Percentiles rank a stretch among this genome's conserved stretches.
Evolutionary conservation across 2,797 vertebrate genomes (phyloP).

Genomic region (Hypotaenidia philippensis): DNA sequence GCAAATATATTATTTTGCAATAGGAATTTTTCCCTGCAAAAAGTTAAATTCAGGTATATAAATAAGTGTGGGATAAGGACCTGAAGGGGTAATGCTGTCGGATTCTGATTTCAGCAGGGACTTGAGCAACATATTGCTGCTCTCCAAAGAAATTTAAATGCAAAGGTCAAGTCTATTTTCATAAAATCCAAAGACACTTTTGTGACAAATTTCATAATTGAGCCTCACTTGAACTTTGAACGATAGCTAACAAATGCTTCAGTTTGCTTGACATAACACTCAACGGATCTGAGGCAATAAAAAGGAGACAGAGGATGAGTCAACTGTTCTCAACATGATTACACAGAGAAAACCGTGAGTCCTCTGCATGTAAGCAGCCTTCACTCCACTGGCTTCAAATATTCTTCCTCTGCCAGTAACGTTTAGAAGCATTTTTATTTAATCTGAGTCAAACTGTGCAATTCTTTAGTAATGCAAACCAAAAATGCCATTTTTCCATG

Average conservation of each 20-base stretch:
- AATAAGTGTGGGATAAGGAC: background rate
- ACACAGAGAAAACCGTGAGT: fast-evolving
- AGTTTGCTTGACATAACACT: background rate
- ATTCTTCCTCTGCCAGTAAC: background rate
- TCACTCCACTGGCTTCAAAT: background rate
- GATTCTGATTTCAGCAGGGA: background rate
- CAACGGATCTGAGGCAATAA: background rate
- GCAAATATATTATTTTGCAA: background rate
- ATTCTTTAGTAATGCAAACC: conserved; percentile 7
- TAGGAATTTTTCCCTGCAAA: background rate
- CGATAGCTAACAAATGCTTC: background rate
- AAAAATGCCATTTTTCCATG: conserved; percentile 14
- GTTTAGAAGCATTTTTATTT: background rate
- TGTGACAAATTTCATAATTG: background rate
- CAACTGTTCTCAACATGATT: background rate
- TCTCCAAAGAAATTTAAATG: background rate
- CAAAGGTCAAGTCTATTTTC: background rate
- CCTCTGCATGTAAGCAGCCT: background rate
- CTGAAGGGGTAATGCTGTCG: background rate
- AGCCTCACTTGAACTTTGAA: background rate
- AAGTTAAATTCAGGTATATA: background rate
- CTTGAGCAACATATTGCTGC: background rate
- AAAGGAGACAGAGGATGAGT: background rate
- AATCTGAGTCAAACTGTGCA: background rate
- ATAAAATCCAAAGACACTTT: background rate